A percentile compares a stretch with the other conserved stretches of the same genome.
Conservation (phyloP, 1,140 invertebrate genomes). For the Magallana gigas region DNA sequence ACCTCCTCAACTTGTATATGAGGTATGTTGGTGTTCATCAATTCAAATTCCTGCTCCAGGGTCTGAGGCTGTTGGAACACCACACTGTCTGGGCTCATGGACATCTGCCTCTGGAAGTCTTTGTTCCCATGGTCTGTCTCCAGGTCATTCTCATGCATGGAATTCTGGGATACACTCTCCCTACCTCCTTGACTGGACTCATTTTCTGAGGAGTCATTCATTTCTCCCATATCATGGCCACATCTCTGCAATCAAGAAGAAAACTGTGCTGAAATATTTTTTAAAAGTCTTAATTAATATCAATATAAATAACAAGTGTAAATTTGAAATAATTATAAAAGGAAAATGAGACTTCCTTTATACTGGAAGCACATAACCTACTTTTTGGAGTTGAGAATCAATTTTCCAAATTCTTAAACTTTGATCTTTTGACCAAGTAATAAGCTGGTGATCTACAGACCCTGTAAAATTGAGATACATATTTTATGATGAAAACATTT, state of each 20-base stretch:
- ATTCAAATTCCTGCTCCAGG: conserved; percentile 91
- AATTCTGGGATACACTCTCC: conserved; percentile 19
- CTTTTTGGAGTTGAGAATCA: conserved; percentile 85
- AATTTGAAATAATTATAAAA: too few relatives aligned
- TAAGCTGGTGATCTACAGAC: conserved; percentile 88
- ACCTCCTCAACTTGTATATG: conserved; percentile 87
- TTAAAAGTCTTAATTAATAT: too few relatives aligned
- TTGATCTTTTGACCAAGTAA: conserved; percentile 97
- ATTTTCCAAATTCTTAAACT: conserved; percentile 94
- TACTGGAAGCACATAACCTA: conserved; percentile 43
- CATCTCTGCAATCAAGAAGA: conserved; percentile 73
- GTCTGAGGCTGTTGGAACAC: conserved; percentile 69
- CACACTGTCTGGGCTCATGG: conserved; percentile 51
- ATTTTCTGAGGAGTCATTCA: conserved; percentile 58
- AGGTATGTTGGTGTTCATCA: conserved; percentile 92
- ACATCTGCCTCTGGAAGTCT: conserved; percentile 39
- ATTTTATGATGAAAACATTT: too few relatives aligned
- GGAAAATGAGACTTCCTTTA: too few relatives aligned
- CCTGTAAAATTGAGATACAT: conserved; percentile 72
- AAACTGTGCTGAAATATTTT: background rate
- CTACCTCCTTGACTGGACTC: background rate
- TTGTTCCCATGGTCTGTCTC: conserved; percentile 38
- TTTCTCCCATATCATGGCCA: conserved; percentile 74
- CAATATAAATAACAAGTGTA: too few relatives aligned
- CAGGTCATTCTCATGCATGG: conserved; percentile 43